These are phyloP conservation scores for Nemapogon koenigi DNA, from an alignment of 2,888 invertebrate species.

Conservation along the genomic window DNA sequence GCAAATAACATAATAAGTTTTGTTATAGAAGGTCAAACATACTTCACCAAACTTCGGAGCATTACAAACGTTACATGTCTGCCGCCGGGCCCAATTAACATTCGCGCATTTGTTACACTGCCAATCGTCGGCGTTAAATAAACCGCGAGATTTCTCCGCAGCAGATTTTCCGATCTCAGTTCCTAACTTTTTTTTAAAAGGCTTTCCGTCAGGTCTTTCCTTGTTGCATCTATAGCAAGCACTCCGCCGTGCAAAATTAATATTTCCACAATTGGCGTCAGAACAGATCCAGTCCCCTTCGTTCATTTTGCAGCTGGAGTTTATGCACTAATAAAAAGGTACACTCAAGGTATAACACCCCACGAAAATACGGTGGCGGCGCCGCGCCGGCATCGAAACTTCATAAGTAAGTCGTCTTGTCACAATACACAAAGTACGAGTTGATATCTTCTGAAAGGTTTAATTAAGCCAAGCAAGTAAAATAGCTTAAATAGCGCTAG, in stretches of 20 bases:
- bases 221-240: slow-evolving; percentile 93
- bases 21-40: no score
- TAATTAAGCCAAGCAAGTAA: slow-evolving; percentile 44
- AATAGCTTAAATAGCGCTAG: slow-evolving; percentile 22
- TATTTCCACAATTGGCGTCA: slow-evolving; percentile 83
- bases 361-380: no score
- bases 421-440: no score
- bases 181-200: slow-evolving; percentile 75
- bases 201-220: slow-evolving; percentile 53
- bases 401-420: no score
- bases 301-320: slow-evolving; percentile 58
- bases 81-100: slow-evolving; percentile 97
- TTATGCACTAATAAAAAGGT: no score
- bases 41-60: slow-evolving; percentile 97
- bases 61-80: slow-evolving; percentile 98
- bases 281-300: slow-evolving; percentile 72
- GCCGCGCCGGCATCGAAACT: no score
- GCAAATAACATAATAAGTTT: no score
- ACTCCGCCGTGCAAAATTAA: slow-evolving; percentile 90
- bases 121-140: slow-evolving; percentile 98
- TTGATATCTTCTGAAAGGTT: no score
- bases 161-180: slow-evolving; percentile 98
- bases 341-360: no score
- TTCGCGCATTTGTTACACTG: slow-evolving; percentile 99
- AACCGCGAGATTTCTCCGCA: slow-evolving; percentile 97